Evolutionary conservation across 2,797 vertebrate genomes (phyloP).

Genomic region (Enteromius paludinosus): DNA sequence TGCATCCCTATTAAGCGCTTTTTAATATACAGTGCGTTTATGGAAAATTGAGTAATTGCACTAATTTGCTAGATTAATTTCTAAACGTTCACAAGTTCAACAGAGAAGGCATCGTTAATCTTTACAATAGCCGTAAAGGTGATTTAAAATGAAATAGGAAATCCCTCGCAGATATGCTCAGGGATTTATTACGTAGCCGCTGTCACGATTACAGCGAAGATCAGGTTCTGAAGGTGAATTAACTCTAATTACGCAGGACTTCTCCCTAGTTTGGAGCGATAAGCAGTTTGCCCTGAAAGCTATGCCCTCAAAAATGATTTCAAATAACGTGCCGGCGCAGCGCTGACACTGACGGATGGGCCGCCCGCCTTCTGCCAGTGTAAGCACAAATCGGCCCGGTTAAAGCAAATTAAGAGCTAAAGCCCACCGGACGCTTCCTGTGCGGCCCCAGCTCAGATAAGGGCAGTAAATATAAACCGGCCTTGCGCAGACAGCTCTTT

Average conservation of each 20-base stretch:
- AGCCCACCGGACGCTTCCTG: constrained; percentile 71
- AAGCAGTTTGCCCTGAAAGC: constrained; percentile 89
- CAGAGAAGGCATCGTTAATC: constrained; percentile 6
- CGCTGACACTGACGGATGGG: constrained; percentile 90
- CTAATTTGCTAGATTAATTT: constrained; percentile 29
- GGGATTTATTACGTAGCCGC: constrained; percentile 65
- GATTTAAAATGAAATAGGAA: constrained; percentile 52
- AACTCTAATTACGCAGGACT: constrained; percentile 95
- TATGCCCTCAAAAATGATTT: constrained; percentile 92
- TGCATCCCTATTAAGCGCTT: background rate
- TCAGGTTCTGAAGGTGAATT: constrained; percentile 93
- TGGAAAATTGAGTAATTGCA: background rate
- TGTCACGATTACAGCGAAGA: constrained; percentile 69
- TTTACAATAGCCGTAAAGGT: constrained; percentile 51
- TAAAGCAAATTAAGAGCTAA: constrained; percentile 82
- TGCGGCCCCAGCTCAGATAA: constrained; percentile 57
- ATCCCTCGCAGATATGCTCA: constrained; percentile 17
- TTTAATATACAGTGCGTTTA: constrained; percentile 5
- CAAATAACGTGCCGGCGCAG: constrained; percentile 88
- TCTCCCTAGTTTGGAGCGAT: constrained; percentile 88
- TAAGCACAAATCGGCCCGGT: constrained; percentile 77
- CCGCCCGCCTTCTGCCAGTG: constrained; percentile 74
- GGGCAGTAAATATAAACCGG: constrained; percentile 59
- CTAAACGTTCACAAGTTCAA: constrained; percentile 9
- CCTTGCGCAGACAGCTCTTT: constrained; percentile 46